Evolutionary conservation across 2,113 vertebrate species (phyloP).

Genomic region (Xenus cinereus): DNA sequence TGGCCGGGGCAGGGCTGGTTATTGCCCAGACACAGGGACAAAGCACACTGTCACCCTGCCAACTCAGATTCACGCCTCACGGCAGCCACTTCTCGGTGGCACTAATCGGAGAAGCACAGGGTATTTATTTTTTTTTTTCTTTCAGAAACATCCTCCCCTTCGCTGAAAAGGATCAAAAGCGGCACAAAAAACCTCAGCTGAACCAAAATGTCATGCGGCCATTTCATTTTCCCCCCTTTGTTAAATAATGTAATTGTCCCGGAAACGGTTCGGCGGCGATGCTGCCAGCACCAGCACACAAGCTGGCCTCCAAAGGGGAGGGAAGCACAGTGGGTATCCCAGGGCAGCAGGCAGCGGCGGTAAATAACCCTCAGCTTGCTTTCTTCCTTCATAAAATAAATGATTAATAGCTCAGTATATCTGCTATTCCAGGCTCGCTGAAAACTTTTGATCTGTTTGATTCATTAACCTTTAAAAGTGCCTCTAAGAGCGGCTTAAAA

Average conservation of each 20-base stretch:
- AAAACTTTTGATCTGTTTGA: constrained; percentile 44
- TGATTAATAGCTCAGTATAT: constrained; percentile 43
- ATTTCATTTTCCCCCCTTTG: not conserved
- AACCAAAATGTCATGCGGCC: constrained; percentile 10
- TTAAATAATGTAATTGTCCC: constrained; percentile 39
- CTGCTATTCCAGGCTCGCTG: not conserved
- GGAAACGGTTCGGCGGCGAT: not conserved
- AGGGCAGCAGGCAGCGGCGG: constrained; percentile 36
- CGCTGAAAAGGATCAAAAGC: not conserved
- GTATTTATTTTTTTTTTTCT: not conserved
- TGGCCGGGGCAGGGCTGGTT: not conserved
- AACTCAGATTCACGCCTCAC: not conserved
- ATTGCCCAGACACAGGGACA: not conserved
- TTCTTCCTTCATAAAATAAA: constrained; percentile 58
- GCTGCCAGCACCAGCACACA: not conserved
- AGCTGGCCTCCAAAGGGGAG: constrained; percentile 22
- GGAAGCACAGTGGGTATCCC: constrained; percentile 36
- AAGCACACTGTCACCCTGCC: fast-evolving
- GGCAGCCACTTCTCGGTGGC: not conserved
- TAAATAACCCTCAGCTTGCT: constrained; percentile 14
- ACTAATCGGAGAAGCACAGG: not conserved
- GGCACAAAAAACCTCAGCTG: not conserved
- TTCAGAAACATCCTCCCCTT: not conserved
- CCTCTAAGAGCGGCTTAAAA: not conserved
- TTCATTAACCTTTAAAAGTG: constrained; percentile 43